Conservation (phyloP, 2,888 invertebrate genomes). For the Oligia latruncula region DNA sequence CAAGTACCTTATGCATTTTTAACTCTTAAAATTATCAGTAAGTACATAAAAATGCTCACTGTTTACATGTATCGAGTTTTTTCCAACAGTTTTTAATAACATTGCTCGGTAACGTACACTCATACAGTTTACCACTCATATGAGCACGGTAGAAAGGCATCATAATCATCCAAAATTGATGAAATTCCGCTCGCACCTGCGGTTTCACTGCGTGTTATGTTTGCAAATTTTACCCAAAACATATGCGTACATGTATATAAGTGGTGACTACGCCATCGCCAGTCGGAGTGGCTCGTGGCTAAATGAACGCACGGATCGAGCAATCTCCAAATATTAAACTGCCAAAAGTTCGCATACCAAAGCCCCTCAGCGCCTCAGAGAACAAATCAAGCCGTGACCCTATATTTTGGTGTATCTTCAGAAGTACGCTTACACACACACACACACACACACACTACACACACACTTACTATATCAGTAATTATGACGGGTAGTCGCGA, state of each 20-base stretch:
- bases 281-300: slow-evolving; percentile 17
- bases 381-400: background rate
- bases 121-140: slow-evolving; percentile 21
- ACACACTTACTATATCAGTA: background rate
- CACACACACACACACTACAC: no score
- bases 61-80: background rate
- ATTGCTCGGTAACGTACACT: slow-evolving; percentile 23
- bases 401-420: background rate
- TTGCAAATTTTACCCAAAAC: slow-evolving; percentile 62
- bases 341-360: background rate
- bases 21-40: background rate
- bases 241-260: slow-evolving; percentile 39
- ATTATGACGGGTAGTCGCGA: background rate
- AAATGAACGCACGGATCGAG: background rate
- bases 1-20: background rate
- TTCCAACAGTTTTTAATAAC: slow-evolving; percentile 14
- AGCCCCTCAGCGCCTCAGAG: background rate
- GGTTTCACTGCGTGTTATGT: slow-evolving; percentile 58
- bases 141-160: slow-evolving; percentile 44
- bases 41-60: background rate
- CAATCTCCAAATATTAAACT: background rate
- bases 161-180: slow-evolving; percentile 62
- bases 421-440: no score
- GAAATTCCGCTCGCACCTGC: slow-evolving; percentile 65
- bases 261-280: slow-evolving; percentile 22